Evolutionary conservation across 2,888 invertebrate genomes (phyloP).

Genomic region (Scelioninae gen. 2): DNA sequence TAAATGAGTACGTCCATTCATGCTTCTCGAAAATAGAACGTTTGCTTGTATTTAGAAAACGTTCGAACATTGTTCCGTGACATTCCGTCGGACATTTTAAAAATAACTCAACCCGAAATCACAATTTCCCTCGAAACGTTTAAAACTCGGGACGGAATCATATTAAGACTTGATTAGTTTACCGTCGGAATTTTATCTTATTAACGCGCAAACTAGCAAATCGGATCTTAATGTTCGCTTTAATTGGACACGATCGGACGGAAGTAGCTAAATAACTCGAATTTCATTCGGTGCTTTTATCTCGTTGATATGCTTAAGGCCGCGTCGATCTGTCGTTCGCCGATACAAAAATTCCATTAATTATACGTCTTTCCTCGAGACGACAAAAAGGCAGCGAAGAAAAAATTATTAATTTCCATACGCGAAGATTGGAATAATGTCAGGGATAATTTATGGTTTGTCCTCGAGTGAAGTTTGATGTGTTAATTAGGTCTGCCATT

Average conservation of each 20-base stretch:
- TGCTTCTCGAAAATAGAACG: neutral
- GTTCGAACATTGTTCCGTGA: conserved; percentile 5
- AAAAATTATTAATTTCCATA: conserved; percentile 37
- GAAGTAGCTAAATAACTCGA: conserved; percentile 48
- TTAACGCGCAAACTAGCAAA: conserved; percentile 46
- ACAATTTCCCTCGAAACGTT: conserved; percentile 18
- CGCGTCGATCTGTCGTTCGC: conserved; percentile 23
- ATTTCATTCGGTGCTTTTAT: conserved; percentile 34
- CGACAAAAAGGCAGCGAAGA: conserved; percentile 14
- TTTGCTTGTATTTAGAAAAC: neutral
- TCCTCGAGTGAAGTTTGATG: conserved; percentile 27
- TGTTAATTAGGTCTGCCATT: conserved; percentile 35
- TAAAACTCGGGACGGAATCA: conserved; percentile 23
- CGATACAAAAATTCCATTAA: conserved; percentile 41
- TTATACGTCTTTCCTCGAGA: conserved; percentile 26
- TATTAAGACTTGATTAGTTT: conserved; percentile 39
- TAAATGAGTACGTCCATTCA: conserved; percentile 5
- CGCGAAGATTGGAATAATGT: conserved; percentile 21
- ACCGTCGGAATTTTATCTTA: conserved; percentile 42
- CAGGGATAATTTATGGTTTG: conserved; percentile 32
- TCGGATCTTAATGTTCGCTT: conserved; percentile 45
- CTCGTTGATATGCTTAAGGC: conserved; percentile 37
- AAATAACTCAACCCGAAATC: too few species aligned
- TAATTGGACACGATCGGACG: conserved; percentile 45
- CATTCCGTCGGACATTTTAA: too few species aligned